Evolutionary conservation across 2,797 vertebrate genomes (phyloP), one percentile per base, ranked within the genome.

Genomic region (Alauda arvensis): DNA sequence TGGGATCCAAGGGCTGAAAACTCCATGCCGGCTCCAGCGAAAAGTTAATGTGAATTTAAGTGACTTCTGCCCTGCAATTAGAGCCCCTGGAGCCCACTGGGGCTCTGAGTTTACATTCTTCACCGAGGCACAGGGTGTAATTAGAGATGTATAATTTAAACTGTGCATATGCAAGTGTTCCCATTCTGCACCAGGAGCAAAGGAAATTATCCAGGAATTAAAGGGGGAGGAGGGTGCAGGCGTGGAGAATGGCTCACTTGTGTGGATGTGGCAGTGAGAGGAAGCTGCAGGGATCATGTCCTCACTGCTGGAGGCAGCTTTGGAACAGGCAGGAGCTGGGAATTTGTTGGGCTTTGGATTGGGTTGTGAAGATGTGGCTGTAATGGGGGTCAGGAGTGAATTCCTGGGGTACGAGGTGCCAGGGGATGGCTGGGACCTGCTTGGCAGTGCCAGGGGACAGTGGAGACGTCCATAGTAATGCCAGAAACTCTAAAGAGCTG

Each of bases 1-100:
- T 55, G 31, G 69, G 82, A 91, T 40, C 6, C 24, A 65, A 42
- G n/a, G 75, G 43, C 91, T 89, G 63, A 57, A 88, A 88, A 84
- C 82, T 72, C 69, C 4, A 2, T 69, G 82, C 72, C 0, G 10
- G 84, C 74, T 82, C 20, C 68, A 90, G 75, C 5, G 2, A 46
- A 77, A 94, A 88, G 80, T 89, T 92, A 94, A 91, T 91, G 91
- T 78, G 91, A 88, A 90, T 91, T 93, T 90, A 92, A 89, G 89
- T 92, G 93, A 88, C 93, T 91, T 92, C 89, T 95, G 94, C 93
- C 93, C 91, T 93, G 90, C 93, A 95, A 91, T 95, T 95, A 94
- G 77, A 94, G 87, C 89, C 92, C 49, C 87, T 52, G 28, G 46
- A 89, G 51, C 87, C 93, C 90, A 83, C 5, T 84, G 93, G 93